Percentiles rank a stretch among this genome's conserved stretches.
Conservation (phyloP, 92 coral and sea anemone species). For the Anthopleura xanthogrammica region DNA sequence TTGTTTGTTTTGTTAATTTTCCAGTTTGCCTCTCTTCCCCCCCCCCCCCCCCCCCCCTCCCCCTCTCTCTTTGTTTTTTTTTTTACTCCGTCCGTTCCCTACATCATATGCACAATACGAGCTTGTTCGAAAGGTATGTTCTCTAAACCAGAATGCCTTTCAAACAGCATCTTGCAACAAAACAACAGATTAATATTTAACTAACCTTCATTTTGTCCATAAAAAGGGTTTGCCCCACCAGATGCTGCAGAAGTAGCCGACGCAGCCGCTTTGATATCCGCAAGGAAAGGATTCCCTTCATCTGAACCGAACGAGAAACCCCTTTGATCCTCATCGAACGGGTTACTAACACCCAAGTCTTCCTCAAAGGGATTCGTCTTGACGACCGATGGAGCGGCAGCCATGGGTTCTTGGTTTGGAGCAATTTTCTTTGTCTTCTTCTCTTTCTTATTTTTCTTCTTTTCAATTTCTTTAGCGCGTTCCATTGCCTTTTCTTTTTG, state of each 20-base stretch:
- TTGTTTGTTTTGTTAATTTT: too few relatives aligned
- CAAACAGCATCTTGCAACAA: too few relatives aligned
- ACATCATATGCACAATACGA: too few relatives aligned
- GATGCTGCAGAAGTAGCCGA: conserved; percentile 69
- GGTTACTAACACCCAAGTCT: conserved; percentile 74
- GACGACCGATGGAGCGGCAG: conserved; percentile 8
- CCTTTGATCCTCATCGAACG: conserved; percentile 45
- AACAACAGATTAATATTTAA: background rate
- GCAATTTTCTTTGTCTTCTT: conserved; percentile 8
- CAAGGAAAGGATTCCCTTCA: conserved; percentile 76
- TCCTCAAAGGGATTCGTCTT: conserved; percentile 82
- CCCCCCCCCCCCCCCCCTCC: too few relatives aligned
- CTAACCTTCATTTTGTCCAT: conserved; percentile 1
- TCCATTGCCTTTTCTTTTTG: conserved; percentile 60
- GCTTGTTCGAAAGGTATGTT: too few relatives aligned
- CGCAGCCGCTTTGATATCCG: conserved; percentile 86
- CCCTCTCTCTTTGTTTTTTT: too few relatives aligned
- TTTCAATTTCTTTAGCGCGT: conserved; percentile 56
- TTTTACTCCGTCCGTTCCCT: too few relatives aligned
- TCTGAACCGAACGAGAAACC: conserved; percentile 56
- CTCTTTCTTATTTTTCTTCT: conserved; percentile 32
- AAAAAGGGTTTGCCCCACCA: conserved; percentile 62
- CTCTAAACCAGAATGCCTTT: too few relatives aligned
- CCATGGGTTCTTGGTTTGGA: conserved; percentile 10
- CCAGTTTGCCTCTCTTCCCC: too few relatives aligned